Base-by-base conservation (phyloP, 2,888 invertebrate species). In the Ferdinandea cuprea region DNA sequence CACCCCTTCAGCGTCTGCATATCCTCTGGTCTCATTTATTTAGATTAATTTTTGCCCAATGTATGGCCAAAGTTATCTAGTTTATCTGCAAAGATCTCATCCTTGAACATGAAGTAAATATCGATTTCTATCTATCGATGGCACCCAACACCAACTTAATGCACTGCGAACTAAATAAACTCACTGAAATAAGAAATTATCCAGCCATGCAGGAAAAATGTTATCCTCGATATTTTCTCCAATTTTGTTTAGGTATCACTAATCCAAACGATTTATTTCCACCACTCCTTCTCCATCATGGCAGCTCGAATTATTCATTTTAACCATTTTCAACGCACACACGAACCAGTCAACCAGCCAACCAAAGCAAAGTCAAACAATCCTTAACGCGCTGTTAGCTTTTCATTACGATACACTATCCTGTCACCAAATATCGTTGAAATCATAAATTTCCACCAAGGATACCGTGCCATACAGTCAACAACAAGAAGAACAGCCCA, bases 321-420 rank as follows among this genome's bases (percentile, higher is more conserved):
- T 59, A 72, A 59, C 58, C 72, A 54, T 71, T 17, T 56, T 56
- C 48, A 32, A 30, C 19, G 28, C 30, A 59, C 13, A 21, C 17
- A 1, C 11, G 25, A 25, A 25, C 13, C 32, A n/a, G n/a, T n/a
- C n/a, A 13, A 11, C 28, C 40, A 30, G n/a, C 7, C 19, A 30
- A 48, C 4, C 17, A 17, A 44, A 54, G 35, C 61, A 68, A 73
- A 68, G 50, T 63, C 63, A 46, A 72, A 63, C 68, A 80, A 74
- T 63, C 52, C 74, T 69, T 80, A 69, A 80, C 63, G 73, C 69
- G 63, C 74, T 69, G 68, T 80, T 80, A 63, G 80, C 74, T 80
- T 80, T 80, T 74, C 80, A 80, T 80, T 80, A 74, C 74, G 56
- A 61, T 74, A 80, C 68, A 74, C 74, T 40, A 68, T 61, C 35